Base-by-base conservation (phyloP, 1,140 invertebrate species). In the Drosophila lini region DNA sequence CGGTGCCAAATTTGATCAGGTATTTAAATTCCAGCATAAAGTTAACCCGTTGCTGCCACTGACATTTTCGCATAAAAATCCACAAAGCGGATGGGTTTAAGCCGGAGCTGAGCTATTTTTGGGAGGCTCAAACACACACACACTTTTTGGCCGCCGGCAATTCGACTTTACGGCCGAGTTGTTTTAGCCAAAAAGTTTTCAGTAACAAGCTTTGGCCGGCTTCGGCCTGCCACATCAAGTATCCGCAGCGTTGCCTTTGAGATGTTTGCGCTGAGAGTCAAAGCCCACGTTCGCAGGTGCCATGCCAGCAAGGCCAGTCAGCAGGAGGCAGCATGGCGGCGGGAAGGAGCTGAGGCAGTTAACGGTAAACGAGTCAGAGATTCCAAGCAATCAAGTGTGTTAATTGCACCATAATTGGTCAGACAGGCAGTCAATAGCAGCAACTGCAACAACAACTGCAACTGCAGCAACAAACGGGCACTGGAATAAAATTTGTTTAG, bases 391-490 rank as follows among this genome's bases (percentile, higher is more conserved):
- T 90, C 84, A 90, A 76, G 74, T 90, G 84, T 90, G 80, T 81
- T 89, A 89, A 89, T 89, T 89, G 85, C 81, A 81, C 85, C 85
- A 81, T 90, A 90, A 89, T 90, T 89, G 84, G 84, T 80, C 85
- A 90, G 78, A 56, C 78, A 85, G 69, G 78, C 65, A 85, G 70
- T 76, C 81, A 84, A 71, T 71, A 36, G 44, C 69, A 73, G 69
- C 25, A 19, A 44, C 60, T 64, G 48, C 50, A 36, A 44, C 34
- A 44, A 28, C 45, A 65, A 25, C 52, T 57, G 40, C 64, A 67
- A 36, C 52, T 19, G 16, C 45, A 44, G 52, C 57, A 50, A 50
- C 41, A 57, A 41, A 34, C 28, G 19, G 41, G 40, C 57, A 74
- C 59, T 36, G 22, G 8, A 28, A 45, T 13, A 78, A 52, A 32